Evolutionary conservation across 2,797 vertebrate genomes (phyloP).

Genomic region (Phalloptychus januarius): DNA sequence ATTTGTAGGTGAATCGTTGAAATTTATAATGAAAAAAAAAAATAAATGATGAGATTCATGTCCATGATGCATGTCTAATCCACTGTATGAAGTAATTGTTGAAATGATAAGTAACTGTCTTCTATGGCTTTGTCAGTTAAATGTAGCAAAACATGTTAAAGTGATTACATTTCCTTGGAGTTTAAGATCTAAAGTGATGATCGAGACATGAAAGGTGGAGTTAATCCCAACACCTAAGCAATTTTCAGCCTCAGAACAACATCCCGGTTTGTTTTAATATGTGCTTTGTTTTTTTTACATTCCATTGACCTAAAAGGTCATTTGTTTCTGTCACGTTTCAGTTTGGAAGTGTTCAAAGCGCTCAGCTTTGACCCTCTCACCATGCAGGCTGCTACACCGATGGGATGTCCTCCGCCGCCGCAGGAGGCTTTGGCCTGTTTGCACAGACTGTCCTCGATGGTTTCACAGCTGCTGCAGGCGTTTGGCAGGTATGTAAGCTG

Average conservation of each 20-base stretch:
- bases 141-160: slow-evolving; percentile 1
- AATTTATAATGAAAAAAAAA: not conserved
- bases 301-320: slow-evolving; percentile 37
- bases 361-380: slow-evolving; percentile 73
- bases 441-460: slow-evolving; percentile 83
- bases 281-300: slow-evolving; percentile 22
- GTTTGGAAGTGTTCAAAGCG: slow-evolving; percentile 78
- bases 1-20: not conserved
- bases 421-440: slow-evolving; percentile 80
- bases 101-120: not conserved
- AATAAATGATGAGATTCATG: not conserved
- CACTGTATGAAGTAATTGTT: not conserved
- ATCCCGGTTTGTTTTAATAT: slow-evolving; percentile 34
- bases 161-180: not conserved
- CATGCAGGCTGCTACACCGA: slow-evolving; percentile 55
- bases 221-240: not conserved
- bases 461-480: slow-evolving; percentile 85
- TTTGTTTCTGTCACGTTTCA: slow-evolving; percentile 63
- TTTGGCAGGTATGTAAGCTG: slow-evolving; percentile 85
- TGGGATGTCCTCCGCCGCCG: slow-evolving; percentile 68
- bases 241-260: slow-evolving; percentile 6
- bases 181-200: not conserved
- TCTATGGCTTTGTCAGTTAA: not conserved
- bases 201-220: not conserved
- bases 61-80: not conserved